Percentiles rank a stretch among this genome's conserved stretches.
phyloP scores from a whole-genome alignment of 2,888 invertebrate species.

The Microdon myrmicae region DNA sequence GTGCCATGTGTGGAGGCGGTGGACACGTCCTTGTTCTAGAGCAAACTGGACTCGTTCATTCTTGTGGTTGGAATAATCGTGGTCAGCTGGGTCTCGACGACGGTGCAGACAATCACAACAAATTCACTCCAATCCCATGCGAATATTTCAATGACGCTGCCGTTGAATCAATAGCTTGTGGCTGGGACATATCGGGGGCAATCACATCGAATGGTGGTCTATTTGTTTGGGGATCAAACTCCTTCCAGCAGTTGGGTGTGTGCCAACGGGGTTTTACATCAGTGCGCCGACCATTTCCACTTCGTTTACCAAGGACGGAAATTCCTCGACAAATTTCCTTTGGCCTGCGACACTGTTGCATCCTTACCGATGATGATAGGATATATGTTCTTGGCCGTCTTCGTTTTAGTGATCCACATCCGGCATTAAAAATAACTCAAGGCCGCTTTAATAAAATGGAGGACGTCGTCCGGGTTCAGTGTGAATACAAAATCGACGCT shows the following conservation, averaged over 20 bases:
- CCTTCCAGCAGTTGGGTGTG: conserved; percentile 80
- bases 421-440: conserved; percentile 58
- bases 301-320: conserved; percentile 62
- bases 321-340: conserved; percentile 59
- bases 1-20: conserved; percentile 78
- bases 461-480: conserved; percentile 57
- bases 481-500: conserved; percentile 69
- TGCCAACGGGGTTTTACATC: conserved; percentile 66
- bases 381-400: conserved; percentile 64
- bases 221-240: conserved; percentile 86
- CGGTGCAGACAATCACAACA: conserved; percentile 58
- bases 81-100: conserved; percentile 74
- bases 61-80: conserved; percentile 83
- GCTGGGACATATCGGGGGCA: conserved; percentile 86
- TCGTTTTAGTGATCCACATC: conserved; percentile 58
- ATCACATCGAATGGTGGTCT: conserved; percentile 75
- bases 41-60: conserved; percentile 74
- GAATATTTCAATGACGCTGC: conserved; percentile 72
- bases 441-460: conserved; percentile 60
- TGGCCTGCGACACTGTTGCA: conserved; percentile 62
- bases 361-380: conserved; percentile 61
- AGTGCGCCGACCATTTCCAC: conserved; percentile 61
- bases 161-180: conserved; percentile 76
- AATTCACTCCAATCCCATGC: conserved; percentile 67
- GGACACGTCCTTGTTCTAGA: conserved; percentile 80